These are phyloP conservation scores for Autographa gamma DNA, from an alignment of 2,888 invertebrate genomes.

Conservation along the genomic window DNA sequence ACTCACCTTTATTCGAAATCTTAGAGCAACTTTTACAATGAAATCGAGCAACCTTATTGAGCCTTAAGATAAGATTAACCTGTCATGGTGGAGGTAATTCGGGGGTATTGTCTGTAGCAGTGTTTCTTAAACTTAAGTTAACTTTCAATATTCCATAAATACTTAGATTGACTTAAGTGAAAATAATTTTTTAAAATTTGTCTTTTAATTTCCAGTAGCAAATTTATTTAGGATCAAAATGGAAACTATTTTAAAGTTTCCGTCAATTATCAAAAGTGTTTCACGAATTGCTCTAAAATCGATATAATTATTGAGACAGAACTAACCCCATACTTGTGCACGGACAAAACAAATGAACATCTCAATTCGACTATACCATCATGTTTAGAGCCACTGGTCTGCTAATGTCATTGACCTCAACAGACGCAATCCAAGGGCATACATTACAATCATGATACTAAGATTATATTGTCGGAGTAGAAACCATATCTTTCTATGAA, in stretches of 20 bases:
- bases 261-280: too few relatives aligned
- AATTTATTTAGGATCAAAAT: neutral
- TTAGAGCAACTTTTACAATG: constrained; percentile 24
- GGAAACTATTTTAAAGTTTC: too few relatives aligned
- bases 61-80: constrained; percentile 16
- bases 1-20: neutral
- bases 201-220: neutral
- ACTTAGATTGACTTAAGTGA: too few relatives aligned
- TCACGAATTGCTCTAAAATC: too few relatives aligned
- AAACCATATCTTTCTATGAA: constrained; percentile 4
- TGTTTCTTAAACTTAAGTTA: constrained; percentile 10
- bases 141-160: neutral
- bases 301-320: too few relatives aligned
- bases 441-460: constrained; percentile 4
- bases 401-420: neutral
- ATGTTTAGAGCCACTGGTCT: neutral
- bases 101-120: neutral
- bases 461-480: constrained; percentile 4
- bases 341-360: too few relatives aligned
- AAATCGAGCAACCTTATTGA: constrained; percentile 8
- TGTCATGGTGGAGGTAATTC: neutral
- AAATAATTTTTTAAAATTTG: too few relatives aligned
- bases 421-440: neutral
- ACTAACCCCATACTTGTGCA: too few relatives aligned
- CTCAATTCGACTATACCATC: neutral